These are phyloP conservation scores for Grammomys surdaster DNA, from an alignment of 2,113 vertebrate genomes.

Conservation along the genomic window DNA sequence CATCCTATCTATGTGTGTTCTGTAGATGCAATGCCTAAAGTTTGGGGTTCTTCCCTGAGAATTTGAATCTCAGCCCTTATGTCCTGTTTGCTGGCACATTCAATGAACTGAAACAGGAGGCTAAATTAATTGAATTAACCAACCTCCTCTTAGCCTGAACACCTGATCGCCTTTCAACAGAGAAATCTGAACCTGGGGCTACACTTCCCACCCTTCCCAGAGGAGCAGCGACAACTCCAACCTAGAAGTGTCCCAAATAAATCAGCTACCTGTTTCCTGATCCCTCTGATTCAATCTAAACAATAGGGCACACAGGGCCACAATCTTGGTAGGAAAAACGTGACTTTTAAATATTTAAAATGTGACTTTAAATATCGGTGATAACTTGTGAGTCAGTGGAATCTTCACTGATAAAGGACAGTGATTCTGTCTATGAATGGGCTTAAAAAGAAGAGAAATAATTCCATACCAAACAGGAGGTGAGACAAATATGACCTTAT, in stretches of 20 bases:
- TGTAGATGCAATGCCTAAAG: neutral
- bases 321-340: slow-evolving; percentile 15
- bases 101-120: neutral
- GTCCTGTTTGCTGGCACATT: neutral
- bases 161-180: rapidly evolving
- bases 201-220: neutral
- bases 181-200: neutral
- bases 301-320: slow-evolving; percentile 41
- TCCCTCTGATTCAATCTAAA: slow-evolving; percentile 8
- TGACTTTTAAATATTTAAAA: no score
- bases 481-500: neutral
- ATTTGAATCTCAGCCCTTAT: neutral
- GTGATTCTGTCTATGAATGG: neutral
- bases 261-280: slow-evolving; percentile 59
- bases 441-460: slow-evolving; percentile 50
- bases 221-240: neutral
- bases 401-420: slow-evolving; percentile 61
- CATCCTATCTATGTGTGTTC: neutral
- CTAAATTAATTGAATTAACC: neutral
- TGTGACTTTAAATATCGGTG: slow-evolving; percentile 37
- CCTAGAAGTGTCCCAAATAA: neutral
- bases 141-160: neutral
- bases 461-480: slow-evolving; percentile 51
- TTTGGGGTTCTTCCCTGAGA: neutral
- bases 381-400: slow-evolving; percentile 55